Evolutionary conservation across 1,140 invertebrate genomes (phyloP).

Genomic region (Drosophila tristis): DNA sequence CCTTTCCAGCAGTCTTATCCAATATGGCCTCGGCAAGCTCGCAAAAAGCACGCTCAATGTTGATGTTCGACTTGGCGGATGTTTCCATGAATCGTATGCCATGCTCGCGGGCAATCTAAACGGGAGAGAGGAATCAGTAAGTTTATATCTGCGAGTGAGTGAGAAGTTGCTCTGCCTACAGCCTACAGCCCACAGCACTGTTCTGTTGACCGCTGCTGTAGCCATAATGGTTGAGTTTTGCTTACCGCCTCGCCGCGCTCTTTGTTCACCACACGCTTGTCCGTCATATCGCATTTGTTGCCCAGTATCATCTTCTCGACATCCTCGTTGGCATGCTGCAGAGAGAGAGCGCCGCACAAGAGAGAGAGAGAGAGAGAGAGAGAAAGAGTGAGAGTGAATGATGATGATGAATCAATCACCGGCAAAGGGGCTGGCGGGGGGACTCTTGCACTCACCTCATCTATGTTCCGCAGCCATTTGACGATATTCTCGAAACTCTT

Average conservation of each 20-base stretch:
- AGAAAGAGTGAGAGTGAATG: neutral
- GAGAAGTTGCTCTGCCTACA: neutral
- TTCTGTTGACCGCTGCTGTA: neutral
- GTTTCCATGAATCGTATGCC: constrained; percentile 99
- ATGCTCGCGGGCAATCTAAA: constrained; percentile 98
- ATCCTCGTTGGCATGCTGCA: constrained; percentile 98
- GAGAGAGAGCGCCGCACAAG: constrained; percentile 14
- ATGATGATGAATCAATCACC: neutral
- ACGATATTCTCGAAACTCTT: constrained; percentile 99
- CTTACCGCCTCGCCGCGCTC: constrained; percentile 94
- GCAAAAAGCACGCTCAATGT: constrained; percentile 98
- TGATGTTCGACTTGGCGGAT: constrained; percentile 98
- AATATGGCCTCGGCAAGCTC: constrained; percentile 98
- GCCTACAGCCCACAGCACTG: neutral
- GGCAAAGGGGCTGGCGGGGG: neutral
- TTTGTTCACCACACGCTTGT: constrained; percentile 96
- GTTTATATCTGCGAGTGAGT: neutral
- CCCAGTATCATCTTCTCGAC: constrained; percentile 99
- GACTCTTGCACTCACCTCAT: constrained; percentile 88
- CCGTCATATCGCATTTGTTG: constrained; percentile 99
- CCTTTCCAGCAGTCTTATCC: constrained; percentile 91
- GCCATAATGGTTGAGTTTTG: constrained; percentile 26
- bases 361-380: constrained; percentile 29
- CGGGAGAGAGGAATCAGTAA: neutral
- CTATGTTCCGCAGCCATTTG: constrained; percentile 99